Percentiles rank a stretch among this genome's conserved stretches.
Conservation (phyloP, 1,140 invertebrate species). For the Cryptotermes secundus region DNA sequence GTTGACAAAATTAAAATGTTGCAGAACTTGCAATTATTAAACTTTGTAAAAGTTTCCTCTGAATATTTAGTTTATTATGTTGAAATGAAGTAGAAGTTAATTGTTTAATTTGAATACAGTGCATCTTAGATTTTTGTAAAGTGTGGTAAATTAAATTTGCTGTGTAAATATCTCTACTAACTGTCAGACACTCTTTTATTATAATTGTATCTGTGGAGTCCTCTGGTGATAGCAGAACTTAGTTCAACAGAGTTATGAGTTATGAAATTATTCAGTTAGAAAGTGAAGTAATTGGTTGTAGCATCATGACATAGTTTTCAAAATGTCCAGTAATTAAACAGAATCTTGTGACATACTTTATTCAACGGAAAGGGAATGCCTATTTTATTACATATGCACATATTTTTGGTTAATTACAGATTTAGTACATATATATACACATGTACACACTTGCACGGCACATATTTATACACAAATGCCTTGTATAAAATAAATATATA, state of each 20-base stretch:
- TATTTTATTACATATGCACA: not conserved
- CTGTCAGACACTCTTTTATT: not conserved
- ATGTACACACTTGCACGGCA: not conserved
- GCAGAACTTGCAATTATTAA: not conserved
- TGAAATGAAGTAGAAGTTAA: not conserved
- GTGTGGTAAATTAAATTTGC: slow-evolving; percentile 28
- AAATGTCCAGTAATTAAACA: too few relatives aligned
- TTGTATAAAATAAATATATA: not conserved
- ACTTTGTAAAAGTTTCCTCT: slow-evolving; percentile 20
- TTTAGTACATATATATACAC: not conserved
- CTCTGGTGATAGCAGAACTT: slow-evolving; percentile 9
- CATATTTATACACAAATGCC: not conserved
- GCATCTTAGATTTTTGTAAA: slow-evolving; percentile 24
- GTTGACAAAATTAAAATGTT: slow-evolving; percentile 7
- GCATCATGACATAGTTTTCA: not conserved
- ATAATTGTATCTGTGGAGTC: not conserved
- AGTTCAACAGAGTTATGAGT: not conserved
- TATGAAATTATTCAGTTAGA: not conserved
- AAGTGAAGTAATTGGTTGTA: slow-evolving; percentile 12
- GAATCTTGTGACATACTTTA: not conserved
- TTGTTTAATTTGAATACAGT: not conserved
- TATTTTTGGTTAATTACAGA: not conserved
- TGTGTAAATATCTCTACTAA: slow-evolving; percentile 23
- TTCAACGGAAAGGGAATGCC: not conserved
- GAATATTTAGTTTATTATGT: not conserved